Evolutionary conservation across 2,113 vertebrate species (phyloP).

Genomic region (Gadus macrocephalus): DNA sequence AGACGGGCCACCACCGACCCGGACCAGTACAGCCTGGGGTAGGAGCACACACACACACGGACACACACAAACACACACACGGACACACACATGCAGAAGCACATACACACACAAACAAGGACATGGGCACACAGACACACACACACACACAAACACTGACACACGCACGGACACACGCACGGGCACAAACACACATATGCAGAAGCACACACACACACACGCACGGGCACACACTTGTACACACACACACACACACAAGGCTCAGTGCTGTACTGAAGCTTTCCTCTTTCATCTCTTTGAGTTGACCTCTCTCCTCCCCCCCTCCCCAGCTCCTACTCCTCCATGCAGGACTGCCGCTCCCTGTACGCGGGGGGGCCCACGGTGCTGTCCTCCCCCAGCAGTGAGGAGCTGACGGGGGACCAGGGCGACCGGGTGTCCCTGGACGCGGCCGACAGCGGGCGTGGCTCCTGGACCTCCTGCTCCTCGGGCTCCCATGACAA

Average conservation of each 20-base stretch:
- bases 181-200: too few species aligned
- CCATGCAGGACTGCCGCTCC: slow-evolving; percentile 84
- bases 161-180: too few species aligned
- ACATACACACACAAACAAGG: too few species aligned
- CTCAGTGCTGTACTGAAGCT: too few species aligned
- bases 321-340: slow-evolving; percentile 80
- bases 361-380: slow-evolving; percentile 82
- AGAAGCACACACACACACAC: too few species aligned
- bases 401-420: slow-evolving; percentile 94
- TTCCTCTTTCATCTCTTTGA: too few species aligned
- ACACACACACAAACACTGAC: too few species aligned
- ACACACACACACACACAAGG: too few species aligned
- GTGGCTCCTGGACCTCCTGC: slow-evolving; percentile 98
- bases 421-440: slow-evolving; percentile 93
- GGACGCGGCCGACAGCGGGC: slow-evolving; percentile 94
- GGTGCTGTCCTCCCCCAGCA: slow-evolving; percentile 91
- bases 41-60: slow-evolving; percentile 27
- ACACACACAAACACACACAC: too few species aligned
- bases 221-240: too few species aligned
- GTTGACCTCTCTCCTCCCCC: not conserved
- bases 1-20: slow-evolving; percentile 84
- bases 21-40: slow-evolving; percentile 95
- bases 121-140: too few species aligned
- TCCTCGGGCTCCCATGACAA: slow-evolving; percentile 97
- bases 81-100: too few species aligned